A percentile compares a stretch with the other conserved stretches of the same genome.
These are phyloP conservation scores for Cosmia pyralina DNA, from an alignment of 2,888 invertebrate genomes.

Conservation along the genomic window DNA sequence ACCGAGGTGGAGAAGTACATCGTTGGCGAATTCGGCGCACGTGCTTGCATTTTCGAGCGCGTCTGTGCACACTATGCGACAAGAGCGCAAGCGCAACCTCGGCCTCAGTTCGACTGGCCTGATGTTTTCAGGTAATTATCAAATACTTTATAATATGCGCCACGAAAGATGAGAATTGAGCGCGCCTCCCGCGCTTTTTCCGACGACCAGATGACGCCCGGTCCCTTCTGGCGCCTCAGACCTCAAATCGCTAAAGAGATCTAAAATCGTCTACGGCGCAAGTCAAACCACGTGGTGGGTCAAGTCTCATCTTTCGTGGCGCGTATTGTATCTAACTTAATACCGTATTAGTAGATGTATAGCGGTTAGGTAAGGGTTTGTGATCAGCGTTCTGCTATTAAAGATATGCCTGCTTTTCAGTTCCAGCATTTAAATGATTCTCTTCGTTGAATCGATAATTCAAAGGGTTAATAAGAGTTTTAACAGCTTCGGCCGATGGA, in stretches of 20 bases:
- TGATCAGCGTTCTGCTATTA: neutral
- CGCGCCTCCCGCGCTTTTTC: too few relatives aligned
- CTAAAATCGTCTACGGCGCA: too few relatives aligned
- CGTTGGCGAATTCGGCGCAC: constrained; percentile 93
- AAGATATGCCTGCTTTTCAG: too few relatives aligned
- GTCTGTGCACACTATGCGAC: constrained; percentile 93
- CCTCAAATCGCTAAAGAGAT: too few relatives aligned
- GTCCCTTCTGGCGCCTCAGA: too few relatives aligned
- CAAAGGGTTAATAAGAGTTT: neutral
- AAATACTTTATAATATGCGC: neutral
- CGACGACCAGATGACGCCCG: too few relatives aligned
- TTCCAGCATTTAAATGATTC: neutral
- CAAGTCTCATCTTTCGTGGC: too few relatives aligned
- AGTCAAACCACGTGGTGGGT: too few relatives aligned
- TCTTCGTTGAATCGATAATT: neutral
- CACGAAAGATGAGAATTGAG: too few relatives aligned
- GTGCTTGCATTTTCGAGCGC: constrained; percentile 94
- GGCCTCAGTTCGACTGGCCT: constrained; percentile 92
- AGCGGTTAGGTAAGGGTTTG: neutral
- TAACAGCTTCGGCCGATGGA: neutral
- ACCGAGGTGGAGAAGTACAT: constrained; percentile 95
- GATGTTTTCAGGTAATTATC: constrained; percentile 93
- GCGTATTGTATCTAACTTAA: neutral
- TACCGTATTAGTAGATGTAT: neutral
- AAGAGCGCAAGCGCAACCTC: constrained; percentile 86